A percentile compares a stretch with the other conserved stretches of the same genome.
phyloP scores from a whole-genome alignment of 2,113 vertebrate species.

The Alethe castanea region DNA sequence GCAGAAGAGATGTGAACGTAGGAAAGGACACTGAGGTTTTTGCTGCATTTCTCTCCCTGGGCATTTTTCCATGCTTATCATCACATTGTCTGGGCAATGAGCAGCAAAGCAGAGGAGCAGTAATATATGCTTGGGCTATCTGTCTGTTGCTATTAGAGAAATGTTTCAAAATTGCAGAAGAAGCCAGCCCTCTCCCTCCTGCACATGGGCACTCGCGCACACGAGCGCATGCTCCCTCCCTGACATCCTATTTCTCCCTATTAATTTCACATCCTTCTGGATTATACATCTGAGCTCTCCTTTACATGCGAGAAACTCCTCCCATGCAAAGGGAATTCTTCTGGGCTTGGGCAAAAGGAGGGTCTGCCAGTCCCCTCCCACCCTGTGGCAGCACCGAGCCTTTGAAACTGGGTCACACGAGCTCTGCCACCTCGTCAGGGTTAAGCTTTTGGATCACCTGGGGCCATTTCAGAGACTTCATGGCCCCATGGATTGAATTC shows the following conservation, averaged over 20 bases:
- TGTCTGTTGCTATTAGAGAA: slow-evolving; percentile 39
- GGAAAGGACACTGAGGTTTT: not conserved
- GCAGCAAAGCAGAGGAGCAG: slow-evolving; percentile 19
- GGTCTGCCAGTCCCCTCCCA: not conserved
- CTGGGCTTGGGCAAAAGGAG: not conserved
- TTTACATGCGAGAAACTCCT: not conserved
- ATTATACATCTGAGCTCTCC: not conserved
- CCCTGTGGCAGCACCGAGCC: not conserved
- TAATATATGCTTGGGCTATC: slow-evolving; percentile 31
- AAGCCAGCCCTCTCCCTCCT: not conserved
- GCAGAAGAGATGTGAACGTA: not conserved
- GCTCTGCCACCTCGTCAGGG: not conserved
- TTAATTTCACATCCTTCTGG: slow-evolving; percentile 12
- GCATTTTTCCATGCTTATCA: not conserved
- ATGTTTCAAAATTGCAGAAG: not conserved
- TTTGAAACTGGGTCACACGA: not conserved
- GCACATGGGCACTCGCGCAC: fast-evolving
- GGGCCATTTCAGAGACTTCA: not conserved
- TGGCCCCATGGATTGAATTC: not conserved
- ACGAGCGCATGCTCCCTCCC: not conserved
- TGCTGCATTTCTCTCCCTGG: slow-evolving; percentile 19
- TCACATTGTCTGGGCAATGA: slow-evolving; percentile 3
- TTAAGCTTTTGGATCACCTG: not conserved
- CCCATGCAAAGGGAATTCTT: not conserved
- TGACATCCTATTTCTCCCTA: not conserved